Evolutionary conservation across 2,888 invertebrate genomes (phyloP), one percentile per base, ranked within the genome.

Genomic region (Trypoxylon attenuatum): DNA sequence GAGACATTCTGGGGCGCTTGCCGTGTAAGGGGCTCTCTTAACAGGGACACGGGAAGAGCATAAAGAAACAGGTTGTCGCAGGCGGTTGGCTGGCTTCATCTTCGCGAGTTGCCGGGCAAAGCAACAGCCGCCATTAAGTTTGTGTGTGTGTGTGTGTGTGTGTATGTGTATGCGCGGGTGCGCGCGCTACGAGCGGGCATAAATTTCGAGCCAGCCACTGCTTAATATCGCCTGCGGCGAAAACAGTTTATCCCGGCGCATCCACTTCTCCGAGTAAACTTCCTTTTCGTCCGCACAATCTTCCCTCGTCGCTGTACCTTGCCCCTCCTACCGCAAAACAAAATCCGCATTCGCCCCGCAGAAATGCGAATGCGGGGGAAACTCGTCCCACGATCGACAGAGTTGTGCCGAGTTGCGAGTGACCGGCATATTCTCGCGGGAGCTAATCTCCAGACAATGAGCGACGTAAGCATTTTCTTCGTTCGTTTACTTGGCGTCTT

Each of bases 181-280:
- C n/a, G n/a, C n/a, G n/a, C n/a, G n/a, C n/a, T n/a, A n/a, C 54
- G 33, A 21, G 23, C 29, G 13, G 18, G 46, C 57, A 62, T 73
- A 69, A 69, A 72, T 72, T 72, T 42, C 38, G 52, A 33, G 53
- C 29, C 39, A 63, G 63, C 46, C 42, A 33, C 10, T 21, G 78
- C 79, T 62, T 83, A 82, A 82, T 83, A 82, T 80, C 75, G 76
- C 69, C 71, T 61, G 72, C 58, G 71, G 73, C 69, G 76, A 69
- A 62, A 42, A 51, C 55, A 46, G 60, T 65, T 61, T 56, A 61
- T 52, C 52, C 62, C 57, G 62, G 62, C 45, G 41, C 49, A 43
- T 33, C 33, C 39, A 50, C 27, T 55, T 52, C 47, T 49, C 29
- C 46, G 47, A 49, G 52, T 61, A 61, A 65, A 65, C 51, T 56